These are phyloP conservation scores for Acanthococcus lagerstroemiae DNA, from an alignment of 2,888 invertebrate genomes.

Conservation along the genomic window DNA sequence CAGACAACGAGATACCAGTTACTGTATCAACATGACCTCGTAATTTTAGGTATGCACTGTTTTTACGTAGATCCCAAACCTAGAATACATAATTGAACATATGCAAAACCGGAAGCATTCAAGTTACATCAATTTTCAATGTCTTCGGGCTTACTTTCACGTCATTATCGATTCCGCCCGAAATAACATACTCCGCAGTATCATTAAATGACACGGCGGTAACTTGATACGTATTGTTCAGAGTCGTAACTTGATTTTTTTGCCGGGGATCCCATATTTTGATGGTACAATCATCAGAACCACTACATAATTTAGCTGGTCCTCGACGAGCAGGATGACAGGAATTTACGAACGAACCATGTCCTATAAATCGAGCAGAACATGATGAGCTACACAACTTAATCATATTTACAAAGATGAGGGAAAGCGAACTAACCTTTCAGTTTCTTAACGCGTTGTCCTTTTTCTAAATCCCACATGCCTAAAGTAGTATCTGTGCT, in stretches of 20 bases:
- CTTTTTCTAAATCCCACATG: slow-evolving; percentile 88
- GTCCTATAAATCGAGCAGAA: slow-evolving; percentile 44
- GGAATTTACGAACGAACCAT: slow-evolving; percentile 50
- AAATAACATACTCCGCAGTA: slow-evolving; percentile 87
- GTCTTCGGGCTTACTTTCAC: slow-evolving; percentile 64
- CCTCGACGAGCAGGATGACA: slow-evolving; percentile 66
- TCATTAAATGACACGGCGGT: slow-evolving; percentile 89
- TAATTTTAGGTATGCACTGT: slow-evolving; percentile 69
- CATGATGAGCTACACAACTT: background rate
- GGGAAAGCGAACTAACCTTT: slow-evolving; percentile 52
- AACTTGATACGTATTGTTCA: slow-evolving; percentile 60
- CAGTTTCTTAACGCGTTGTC: slow-evolving; percentile 76
- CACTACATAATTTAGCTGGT: slow-evolving; percentile 80
- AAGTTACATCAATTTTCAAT: background rate
- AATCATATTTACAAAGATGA: background rate
- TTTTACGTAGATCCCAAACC: slow-evolving; percentile 92
- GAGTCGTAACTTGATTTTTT: slow-evolving; percentile 56
- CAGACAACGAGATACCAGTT: slow-evolving; percentile 76
- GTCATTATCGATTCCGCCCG: slow-evolving; percentile 93
- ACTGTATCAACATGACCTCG: slow-evolving; percentile 93
- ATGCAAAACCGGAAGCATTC: background rate
- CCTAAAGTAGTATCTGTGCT: slow-evolving; percentile 91
- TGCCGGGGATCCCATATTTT: slow-evolving; percentile 88
- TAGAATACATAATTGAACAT: slow-evolving; percentile 22
- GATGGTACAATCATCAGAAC: slow-evolving; percentile 88